Percentiles rank a stretch among this genome's conserved stretches.
These are phyloP conservation scores for Hucho hucho DNA, from an alignment of 2,113 vertebrate genomes.

Conservation along the genomic window DNA sequence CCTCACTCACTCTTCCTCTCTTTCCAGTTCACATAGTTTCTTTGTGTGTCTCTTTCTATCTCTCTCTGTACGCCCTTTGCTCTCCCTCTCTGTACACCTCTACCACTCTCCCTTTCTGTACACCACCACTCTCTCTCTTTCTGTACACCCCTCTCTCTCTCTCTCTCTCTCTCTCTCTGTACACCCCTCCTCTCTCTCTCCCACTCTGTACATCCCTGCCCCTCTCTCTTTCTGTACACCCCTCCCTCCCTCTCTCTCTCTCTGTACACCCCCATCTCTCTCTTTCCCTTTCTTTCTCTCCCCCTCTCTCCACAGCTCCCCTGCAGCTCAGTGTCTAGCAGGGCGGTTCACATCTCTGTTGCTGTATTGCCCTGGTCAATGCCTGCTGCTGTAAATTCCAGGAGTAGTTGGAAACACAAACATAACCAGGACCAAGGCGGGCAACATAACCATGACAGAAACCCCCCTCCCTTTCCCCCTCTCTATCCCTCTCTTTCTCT, in stretches of 20 bases:
- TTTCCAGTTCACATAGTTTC: constrained; percentile 49
- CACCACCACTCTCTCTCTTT: constrained; percentile 25
- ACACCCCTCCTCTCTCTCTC: background rate
- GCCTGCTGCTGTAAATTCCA: constrained; percentile 78
- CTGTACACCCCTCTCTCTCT: no score
- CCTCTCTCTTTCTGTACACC: constrained; percentile 38
- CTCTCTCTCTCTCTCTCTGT: constrained; percentile 37
- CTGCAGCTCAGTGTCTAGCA: constrained; percentile 65
- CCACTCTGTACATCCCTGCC: constrained; percentile 38
- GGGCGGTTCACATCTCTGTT: constrained; percentile 63
- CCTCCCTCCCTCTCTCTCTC: constrained; percentile 34
- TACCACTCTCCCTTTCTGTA: constrained; percentile 39
- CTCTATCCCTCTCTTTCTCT: constrained; percentile 16
- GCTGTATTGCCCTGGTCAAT: constrained; percentile 51
- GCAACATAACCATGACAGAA: constrained; percentile 41
- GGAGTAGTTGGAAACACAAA: constrained; percentile 77
- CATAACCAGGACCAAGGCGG: constrained; percentile 58
- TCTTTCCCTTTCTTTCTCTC: constrained; percentile 24
- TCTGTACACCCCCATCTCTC: background rate
- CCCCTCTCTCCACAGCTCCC: constrained; percentile 38
- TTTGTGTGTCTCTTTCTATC: constrained; percentile 25
- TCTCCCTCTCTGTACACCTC: constrained; percentile 51
- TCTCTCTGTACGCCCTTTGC: background rate
- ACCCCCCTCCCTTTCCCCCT: constrained; percentile 26
- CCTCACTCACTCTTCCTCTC: constrained; percentile 18